phyloP scores from a whole-genome alignment of 1,140 invertebrate genomes.

The Brachionus rotundiformis region DNA sequence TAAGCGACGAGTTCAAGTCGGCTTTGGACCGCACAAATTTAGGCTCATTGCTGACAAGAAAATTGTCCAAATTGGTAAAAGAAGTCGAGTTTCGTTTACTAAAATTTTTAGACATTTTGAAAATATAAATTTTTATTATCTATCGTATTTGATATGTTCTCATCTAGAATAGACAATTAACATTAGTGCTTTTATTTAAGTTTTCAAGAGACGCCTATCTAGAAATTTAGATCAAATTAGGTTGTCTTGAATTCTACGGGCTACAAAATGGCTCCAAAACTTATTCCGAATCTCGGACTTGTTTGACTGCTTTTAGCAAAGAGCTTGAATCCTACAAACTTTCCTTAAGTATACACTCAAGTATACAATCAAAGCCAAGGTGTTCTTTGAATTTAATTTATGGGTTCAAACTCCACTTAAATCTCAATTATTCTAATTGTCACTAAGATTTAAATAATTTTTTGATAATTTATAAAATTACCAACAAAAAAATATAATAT shows the following conservation, averaged over 20 bases:
- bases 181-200: not conserved
- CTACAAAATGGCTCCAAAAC: not conserved
- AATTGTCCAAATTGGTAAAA: slow-evolving; percentile 19
- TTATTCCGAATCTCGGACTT: not conserved
- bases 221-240: not conserved
- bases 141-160: slow-evolving; percentile 34
- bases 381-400: no score
- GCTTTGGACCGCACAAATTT: not conserved
- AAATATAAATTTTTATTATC: not conserved
- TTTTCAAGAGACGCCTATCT: not conserved
- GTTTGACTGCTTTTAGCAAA: not conserved
- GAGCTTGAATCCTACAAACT: no score
- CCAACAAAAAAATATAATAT: no score
- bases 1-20: not conserved
- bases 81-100: slow-evolving; percentile 40
- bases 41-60: not conserved
- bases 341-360: no score
- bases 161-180: slow-evolving; percentile 5
- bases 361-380: no score
- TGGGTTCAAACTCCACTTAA: not conserved
- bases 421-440: not conserved
- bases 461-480: not conserved
- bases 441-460: not conserved
- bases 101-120: slow-evolving; percentile 20
- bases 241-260: not conserved